Conservation (phyloP, 2,113 vertebrate genomes). For the Girardinichthys multiradiatus region DNA sequence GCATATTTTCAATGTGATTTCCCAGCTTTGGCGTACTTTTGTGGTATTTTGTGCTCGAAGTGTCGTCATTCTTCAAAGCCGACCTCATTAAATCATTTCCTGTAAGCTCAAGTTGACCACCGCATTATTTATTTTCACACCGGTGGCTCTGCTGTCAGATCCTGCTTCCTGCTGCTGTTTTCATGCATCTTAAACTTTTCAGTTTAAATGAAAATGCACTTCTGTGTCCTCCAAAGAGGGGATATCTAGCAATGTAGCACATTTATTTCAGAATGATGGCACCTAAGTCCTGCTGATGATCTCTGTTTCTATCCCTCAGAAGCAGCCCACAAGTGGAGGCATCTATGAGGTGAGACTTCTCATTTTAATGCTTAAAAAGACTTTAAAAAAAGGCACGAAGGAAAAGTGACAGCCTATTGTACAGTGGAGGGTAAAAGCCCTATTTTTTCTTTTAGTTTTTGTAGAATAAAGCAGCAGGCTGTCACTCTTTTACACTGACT, state of each 20-base stretch:
- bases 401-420: constrained; percentile 13
- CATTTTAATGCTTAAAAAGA: constrained; percentile 43
- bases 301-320: constrained; percentile 51
- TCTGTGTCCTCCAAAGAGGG: background rate
- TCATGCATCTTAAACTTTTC: background rate
- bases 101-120: constrained; percentile 52
- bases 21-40: background rate
- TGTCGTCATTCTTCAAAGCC: background rate
- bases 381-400: constrained; percentile 38
- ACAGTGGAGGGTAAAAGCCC: constrained; percentile 10
- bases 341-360: constrained; percentile 73
- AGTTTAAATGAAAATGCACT: background rate
- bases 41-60: background rate
- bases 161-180: constrained; percentile 32
- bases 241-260: background rate
- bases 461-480: background rate
- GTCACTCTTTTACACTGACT: constrained; percentile 6
- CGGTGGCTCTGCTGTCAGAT: constrained; percentile 2
- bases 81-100: constrained; percentile 35
- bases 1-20: background rate
- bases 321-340: constrained; percentile 38
- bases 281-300: background rate
- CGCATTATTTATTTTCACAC: constrained; percentile 24
- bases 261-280: background rate
- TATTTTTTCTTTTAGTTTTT: background rate